phyloP scores from a whole-genome alignment of 1,140 invertebrate species.

The Chelonus insularis region DNA sequence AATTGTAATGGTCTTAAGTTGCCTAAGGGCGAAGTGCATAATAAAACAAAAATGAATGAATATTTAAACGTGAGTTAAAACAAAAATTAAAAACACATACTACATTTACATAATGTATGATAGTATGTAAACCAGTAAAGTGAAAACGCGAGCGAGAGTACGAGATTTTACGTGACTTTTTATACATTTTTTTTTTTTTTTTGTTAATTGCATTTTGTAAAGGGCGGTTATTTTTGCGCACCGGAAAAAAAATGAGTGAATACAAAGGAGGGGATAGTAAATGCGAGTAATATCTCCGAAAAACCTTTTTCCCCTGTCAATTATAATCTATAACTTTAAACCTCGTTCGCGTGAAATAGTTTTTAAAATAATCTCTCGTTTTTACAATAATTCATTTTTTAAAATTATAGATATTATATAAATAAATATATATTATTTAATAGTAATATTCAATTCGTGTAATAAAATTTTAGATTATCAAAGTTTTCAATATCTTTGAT shows the following conservation, averaged over 20 bases:
- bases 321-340: not conserved
- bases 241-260: not conserved
- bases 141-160: constrained; percentile 2
- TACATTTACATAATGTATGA: constrained; percentile 29
- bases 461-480: no score
- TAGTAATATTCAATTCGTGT: no score
- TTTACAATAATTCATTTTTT: constrained; percentile 41
- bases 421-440: no score
- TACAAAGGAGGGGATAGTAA: constrained; percentile 16
- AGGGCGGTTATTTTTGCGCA: not conserved
- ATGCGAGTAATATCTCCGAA: constrained; percentile 19
- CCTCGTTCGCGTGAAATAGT: constrained; percentile 32
- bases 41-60: constrained; percentile 38
- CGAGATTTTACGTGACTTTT: not conserved
- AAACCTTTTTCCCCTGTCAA: not conserved
- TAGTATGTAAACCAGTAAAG: constrained; percentile 44
- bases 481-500: no score
- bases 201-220: not conserved
- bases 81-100: constrained; percentile 34
- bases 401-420: no score
- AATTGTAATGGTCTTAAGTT: constrained; percentile 47
- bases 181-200: not conserved
- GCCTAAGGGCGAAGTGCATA: constrained; percentile 50
- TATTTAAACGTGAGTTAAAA: constrained; percentile 30
- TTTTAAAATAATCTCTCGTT: constrained; percentile 39